A percentile compares a stretch with the other conserved stretches of the same genome.
phyloP scores from a whole-genome alignment of 2,797 vertebrate species.

The Scarus forsteni region DNA sequence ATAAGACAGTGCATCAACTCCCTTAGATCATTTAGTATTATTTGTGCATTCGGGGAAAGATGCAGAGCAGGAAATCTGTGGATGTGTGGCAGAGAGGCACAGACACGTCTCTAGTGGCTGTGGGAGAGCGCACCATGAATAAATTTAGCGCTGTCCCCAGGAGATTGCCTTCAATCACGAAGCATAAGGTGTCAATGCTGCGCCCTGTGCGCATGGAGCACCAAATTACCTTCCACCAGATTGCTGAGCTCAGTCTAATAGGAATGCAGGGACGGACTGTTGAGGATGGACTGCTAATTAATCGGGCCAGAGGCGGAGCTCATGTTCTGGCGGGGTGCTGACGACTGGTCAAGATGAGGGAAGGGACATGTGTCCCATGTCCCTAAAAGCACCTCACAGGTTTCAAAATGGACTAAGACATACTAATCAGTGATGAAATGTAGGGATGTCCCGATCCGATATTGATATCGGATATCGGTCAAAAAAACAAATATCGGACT shows the following conservation, averaged over 20 bases:
- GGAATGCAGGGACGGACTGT: constrained; percentile 68
- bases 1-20: constrained; percentile 67
- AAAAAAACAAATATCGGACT: no score
- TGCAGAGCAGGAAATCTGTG: constrained; percentile 79
- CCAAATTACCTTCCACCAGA: constrained; percentile 84
- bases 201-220: constrained; percentile 78
- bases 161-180: constrained; percentile 88
- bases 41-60: constrained; percentile 80
- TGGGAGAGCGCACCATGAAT: constrained; percentile 84
- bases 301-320: constrained; percentile 75
- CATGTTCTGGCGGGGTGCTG: constrained; percentile 63
- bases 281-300: constrained; percentile 80
- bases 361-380: constrained; percentile 29
- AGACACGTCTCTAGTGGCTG: constrained; percentile 80
- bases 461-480: no score
- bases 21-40: constrained; percentile 80
- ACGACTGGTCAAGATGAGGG: constrained; percentile 62
- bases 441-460: no score
- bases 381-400: constrained; percentile 1
- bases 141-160: constrained; percentile 83
- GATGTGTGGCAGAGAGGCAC: constrained; percentile 70
- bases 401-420: neutral
- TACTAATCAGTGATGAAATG: no score
- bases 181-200: constrained; percentile 86
- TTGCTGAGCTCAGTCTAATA: constrained; percentile 81